Evolutionary conservation across 2,888 invertebrate genomes (phyloP), one percentile per base, ranked within the genome.

Genomic region (Lepidochitona cinerea): DNA sequence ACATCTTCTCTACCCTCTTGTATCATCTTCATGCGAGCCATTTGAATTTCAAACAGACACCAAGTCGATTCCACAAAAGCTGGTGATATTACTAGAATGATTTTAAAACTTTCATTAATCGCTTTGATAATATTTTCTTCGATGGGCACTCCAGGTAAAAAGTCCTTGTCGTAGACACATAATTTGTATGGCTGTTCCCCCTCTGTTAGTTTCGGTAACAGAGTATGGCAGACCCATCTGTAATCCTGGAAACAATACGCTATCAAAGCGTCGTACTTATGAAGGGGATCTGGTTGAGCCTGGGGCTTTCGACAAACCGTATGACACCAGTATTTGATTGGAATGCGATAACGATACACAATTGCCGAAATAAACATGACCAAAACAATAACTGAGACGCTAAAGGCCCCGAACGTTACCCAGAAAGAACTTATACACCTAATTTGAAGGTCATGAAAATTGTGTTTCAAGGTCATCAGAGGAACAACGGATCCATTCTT

Each of bases 1-100:
- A 33, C 66, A 3, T 66, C 36, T 35, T 66, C 3, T 5, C 59
- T 4, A 32, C 66, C 66, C 12, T 32, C 33, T 66, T 33, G 12
- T 18, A 66, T n/a, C 66, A 66, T 36, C 14, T 36, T 33, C 66
- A 66, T 66, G 33, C 66, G 4, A 33, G 66, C 66, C 66, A 66
- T 66, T 14, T 66, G 35, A n/a, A 66, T 33, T 36, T 66, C 66
- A 66, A 66, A 66, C 18, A 35, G 18, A 35, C 35, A 32, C 66
- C 66, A 66, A 14, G 33, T 14, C 4, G 35, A n/a, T n/a, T 18
- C 12, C 36, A 66, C 14, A 36, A 35, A 66, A 5, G 18, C 26
- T 37, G 18, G 14, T 18, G 9, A 35, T 14, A 59, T 59, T 1
- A 59, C 59, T 4, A 59, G 26, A 32, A 59, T 59, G 32, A 59